Base-by-base conservation (phyloP, 2,113 vertebrate species). In the Mesoclemmys tuberculata region DNA sequence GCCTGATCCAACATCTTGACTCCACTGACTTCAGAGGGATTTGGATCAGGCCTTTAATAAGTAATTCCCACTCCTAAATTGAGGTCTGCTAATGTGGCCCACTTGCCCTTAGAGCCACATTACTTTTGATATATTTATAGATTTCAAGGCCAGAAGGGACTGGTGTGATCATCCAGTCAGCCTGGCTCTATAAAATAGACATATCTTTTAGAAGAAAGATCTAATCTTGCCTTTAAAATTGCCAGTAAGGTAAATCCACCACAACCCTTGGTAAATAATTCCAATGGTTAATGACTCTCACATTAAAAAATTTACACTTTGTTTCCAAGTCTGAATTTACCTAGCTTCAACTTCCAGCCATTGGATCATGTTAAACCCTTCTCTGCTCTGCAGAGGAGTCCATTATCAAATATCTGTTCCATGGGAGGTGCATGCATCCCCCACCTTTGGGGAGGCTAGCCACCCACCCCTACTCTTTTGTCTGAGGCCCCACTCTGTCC, bases 11-110 rank as follows among this genome's bases (percentile, higher is more conserved):
- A 4, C 71, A 80, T 52, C 61, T 91, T 68, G 79, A 89, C 71
- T 94, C 41, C 88, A 91, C 91, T 93, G 90, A 92, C 81, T 90
- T 92, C 6, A 87, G 75, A 64, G 58, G 82, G 38, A 80, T 61
- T 85, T 80, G 88, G 58, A 55, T 79, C n/a, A 91, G 92, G 83
- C 12, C n/a, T 24, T 80, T 79, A 90, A 13, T 26, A 68, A 51
- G 6, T 68, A 56, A 95, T 88, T 10, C 35, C 84, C 35, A 78
- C 26, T 81, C 93, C 85, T 55, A 88, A 18, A 46, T 80, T 54
- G 38, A 29, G 2, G 93, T 27, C 26, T 84, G 44, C 77, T 88
- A 83, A 55, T 80, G 75, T 90, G 68, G 26, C 93, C 90, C 51
- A 49, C 77, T 54, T 56, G 41, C 49, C 77, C 77, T 71, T 49